Evolutionary conservation across 2,113 vertebrate species (phyloP).

Genomic region (Turnix velox): DNA sequence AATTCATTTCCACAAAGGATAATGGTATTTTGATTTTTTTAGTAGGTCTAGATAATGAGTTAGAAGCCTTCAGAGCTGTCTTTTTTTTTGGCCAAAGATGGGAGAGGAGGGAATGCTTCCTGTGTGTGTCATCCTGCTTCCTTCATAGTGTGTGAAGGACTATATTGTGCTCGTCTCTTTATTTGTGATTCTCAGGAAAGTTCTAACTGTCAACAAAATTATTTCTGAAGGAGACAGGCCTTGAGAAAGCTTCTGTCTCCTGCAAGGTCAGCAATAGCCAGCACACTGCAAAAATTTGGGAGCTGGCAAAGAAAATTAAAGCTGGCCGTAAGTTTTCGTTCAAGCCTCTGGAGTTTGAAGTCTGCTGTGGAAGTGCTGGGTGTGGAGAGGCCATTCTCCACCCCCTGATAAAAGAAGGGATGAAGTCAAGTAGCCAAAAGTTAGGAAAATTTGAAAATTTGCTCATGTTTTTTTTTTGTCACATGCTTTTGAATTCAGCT

Average conservation of each 20-base stretch:
- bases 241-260: not conserved
- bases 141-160: not conserved
- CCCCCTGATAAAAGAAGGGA: not conserved
- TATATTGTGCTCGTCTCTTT: accelerated
- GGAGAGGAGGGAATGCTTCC: not conserved
- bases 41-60: not conserved
- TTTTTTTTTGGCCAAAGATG: not conserved
- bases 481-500: not conserved
- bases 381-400: not conserved
- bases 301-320: not conserved
- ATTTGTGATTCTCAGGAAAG: not conserved
- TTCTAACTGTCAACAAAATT: not conserved
- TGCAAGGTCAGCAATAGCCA: not conserved
- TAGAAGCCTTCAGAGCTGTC: not conserved
- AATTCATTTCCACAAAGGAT: not conserved
- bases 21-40: not conserved
- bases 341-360: not conserved
- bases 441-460: not conserved
- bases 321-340: not conserved
- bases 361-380: not conserved
- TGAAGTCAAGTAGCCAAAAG: not conserved
- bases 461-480: not conserved
- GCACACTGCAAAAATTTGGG: not conserved
- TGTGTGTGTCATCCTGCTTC: not conserved
- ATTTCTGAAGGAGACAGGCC: not conserved